phyloP scores from a whole-genome alignment of 1,140 invertebrate genomes.

The Heliconius congener region DNA sequence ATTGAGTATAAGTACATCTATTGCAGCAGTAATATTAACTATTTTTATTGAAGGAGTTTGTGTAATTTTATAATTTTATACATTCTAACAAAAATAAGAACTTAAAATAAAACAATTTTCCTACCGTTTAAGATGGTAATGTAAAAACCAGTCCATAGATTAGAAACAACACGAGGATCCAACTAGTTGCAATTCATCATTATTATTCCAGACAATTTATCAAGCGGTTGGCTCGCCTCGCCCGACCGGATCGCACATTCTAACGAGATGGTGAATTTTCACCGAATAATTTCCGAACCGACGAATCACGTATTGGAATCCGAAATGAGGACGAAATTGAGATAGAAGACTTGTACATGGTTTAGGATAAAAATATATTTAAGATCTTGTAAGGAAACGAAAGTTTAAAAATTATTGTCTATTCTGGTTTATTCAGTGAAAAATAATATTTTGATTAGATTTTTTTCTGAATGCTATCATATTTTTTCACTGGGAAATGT shows the following conservation, averaged over 20 bases:
- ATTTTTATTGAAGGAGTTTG: too few relatives aligned
- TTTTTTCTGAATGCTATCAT: not conserved
- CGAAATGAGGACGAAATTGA: slow-evolving; percentile 77
- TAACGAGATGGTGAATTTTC: slow-evolving; percentile 81
- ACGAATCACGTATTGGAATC: slow-evolving; percentile 81
- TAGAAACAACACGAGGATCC: slow-evolving; percentile 65
- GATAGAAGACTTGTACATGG: slow-evolving; percentile 77
- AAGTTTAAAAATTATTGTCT: not conserved
- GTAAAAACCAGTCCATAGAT: slow-evolving; percentile 52
- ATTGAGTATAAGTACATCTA: too few relatives aligned
- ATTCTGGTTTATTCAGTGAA: not conserved
- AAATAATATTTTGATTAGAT: not conserved
- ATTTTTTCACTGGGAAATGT: too few relatives aligned
- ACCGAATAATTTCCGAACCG: slow-evolving; percentile 79
- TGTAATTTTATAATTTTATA: too few relatives aligned
- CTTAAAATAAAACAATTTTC: slow-evolving; percentile 17
- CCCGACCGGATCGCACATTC: slow-evolving; percentile 74
- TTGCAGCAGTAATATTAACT: too few relatives aligned
- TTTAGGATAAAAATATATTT: slow-evolving; percentile 58
- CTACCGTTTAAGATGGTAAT: slow-evolving; percentile 26
- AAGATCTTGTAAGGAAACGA: slow-evolving; percentile 30
- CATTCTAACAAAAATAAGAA: too few relatives aligned
- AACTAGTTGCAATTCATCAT: slow-evolving; percentile 80
- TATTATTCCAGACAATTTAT: slow-evolving; percentile 81
- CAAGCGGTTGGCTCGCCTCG: slow-evolving; percentile 77